Base-by-base conservation (phyloP, 1,140 invertebrate genomes). In the Nymphalis io region DNA sequence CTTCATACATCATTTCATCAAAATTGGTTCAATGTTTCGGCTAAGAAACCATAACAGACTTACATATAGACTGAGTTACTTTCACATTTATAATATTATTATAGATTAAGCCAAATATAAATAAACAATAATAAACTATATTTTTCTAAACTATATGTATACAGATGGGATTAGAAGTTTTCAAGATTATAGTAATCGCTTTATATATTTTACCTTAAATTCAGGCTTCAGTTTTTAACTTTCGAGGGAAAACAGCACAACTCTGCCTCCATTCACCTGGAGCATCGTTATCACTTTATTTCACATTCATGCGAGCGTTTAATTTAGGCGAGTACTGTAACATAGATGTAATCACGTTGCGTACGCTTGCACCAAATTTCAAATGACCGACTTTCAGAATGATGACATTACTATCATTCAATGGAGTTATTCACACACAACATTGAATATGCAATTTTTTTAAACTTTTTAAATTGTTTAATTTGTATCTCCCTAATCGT, bases 391-490 rank as follows among this genome's bases (percentile, higher is more conserved):
- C 59, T 78, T 78, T 69, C 38, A 60, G 42, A n/a, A 21, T 60
- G 75, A 73, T 78, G 76, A 75, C 27, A 33, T 12, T 11, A 15
- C 60, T 72, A 75, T 76, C 61, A 64, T 21, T 67, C 46, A 67
- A 63, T 68, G 67, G 74, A 76, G 67, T 68, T 64, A 81, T 75
- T 75, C 61, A 53, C 70, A 59, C 69, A 69, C 44, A n/a, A n/a
- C 48, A 46, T 33, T 39, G n/a, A 40, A 57, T 42, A 57, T 64
- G 23, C n/a, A 8, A 57, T 55, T 60, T 55, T 63, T 39, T 53
- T 33, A 40, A 21, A 51, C 16, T 51, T 11, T 2, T 3, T 6
- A 20, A 46, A 16, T 46, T n/a, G n/a, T 18, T n/a, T n/a, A n/a
- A n/a, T n/a, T n/a, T n/a, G n/a, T n/a, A n/a, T n/a, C n/a, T n/a